Conservation (phyloP, 2,888 invertebrate species). For the Caenorhabditis doughertyi region DNA sequence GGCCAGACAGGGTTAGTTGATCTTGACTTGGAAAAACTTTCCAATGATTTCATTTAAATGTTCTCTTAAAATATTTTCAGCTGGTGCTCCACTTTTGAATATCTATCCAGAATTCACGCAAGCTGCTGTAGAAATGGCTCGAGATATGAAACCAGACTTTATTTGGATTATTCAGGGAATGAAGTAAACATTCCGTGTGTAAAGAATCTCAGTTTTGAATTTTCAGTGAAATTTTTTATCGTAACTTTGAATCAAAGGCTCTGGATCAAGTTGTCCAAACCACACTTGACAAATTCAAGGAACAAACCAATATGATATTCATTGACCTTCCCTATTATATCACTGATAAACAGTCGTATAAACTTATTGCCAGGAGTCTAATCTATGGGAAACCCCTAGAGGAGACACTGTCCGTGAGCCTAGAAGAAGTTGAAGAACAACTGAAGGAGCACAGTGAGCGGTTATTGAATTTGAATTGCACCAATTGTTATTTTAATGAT, state of each 20-base stretch:
- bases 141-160: constrained; percentile 44
- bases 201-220: too few species aligned
- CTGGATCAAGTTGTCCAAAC: not conserved
- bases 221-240: too few species aligned
- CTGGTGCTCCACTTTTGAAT: constrained; percentile 45
- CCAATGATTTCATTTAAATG: too few species aligned
- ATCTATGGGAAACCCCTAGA: constrained; percentile 25
- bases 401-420: not conserved
- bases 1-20: constrained; percentile 22
- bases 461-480: constrained; percentile 9
- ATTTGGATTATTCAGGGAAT: constrained; percentile 63
- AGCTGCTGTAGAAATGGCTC: constrained; percentile 12
- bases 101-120: constrained; percentile 22
- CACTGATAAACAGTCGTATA: not conserved
- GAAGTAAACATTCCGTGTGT: too few species aligned
- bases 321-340: constrained; percentile 29
- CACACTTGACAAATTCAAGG: constrained; percentile 2
- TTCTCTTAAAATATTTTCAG: too few species aligned
- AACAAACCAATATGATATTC: constrained; percentile 5
- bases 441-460: constrained; percentile 7
- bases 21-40: too few species aligned
- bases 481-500: constrained; percentile 27
- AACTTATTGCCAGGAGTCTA: constrained; percentile 13
- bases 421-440: not conserved
- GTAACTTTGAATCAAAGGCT: too few species aligned